Evolutionary conservation across 2,797 vertebrate species (phyloP).

Genomic region (Coccyzus lansbergi): DNA sequence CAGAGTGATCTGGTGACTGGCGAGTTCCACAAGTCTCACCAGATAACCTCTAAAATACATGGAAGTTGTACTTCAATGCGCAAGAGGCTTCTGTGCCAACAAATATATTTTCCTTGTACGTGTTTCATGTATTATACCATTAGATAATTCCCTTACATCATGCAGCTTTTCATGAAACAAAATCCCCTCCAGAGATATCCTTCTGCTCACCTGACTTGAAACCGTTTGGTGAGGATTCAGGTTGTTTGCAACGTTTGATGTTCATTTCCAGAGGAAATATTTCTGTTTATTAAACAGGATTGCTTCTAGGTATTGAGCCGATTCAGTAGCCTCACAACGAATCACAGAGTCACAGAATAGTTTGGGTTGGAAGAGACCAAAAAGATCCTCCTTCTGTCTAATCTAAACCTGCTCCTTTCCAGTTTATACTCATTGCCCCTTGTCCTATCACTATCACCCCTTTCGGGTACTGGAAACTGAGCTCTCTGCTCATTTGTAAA

Average conservation of each 20-base stretch:
- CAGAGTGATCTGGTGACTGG: neutral
- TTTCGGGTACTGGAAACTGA: no score
- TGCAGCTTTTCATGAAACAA: neutral
- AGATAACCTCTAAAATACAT: neutral
- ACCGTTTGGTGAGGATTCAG: neutral
- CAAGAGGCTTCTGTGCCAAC: neutral
- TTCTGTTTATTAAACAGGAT: neutral
- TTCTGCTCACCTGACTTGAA: neutral
- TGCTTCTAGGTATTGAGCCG: neutral
- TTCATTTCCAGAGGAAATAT: neutral
- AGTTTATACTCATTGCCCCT: no score
- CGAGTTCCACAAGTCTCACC: neutral
- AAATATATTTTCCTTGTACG: neutral
- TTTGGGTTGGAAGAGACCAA: no score
- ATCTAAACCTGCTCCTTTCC: no score
- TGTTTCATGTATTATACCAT: neutral
- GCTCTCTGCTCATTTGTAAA: neutral
- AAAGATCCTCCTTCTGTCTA: no score
- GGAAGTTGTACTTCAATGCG: neutral
- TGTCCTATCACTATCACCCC: no score
- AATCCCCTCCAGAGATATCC: neutral
- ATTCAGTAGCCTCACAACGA: neutral
- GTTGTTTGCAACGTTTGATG: neutral
- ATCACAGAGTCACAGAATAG: no score
- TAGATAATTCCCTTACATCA: neutral